Evolutionary conservation across 2,888 invertebrate species (phyloP), one percentile per base, ranked within the genome.

Genomic region (Heliconius cydno): DNA sequence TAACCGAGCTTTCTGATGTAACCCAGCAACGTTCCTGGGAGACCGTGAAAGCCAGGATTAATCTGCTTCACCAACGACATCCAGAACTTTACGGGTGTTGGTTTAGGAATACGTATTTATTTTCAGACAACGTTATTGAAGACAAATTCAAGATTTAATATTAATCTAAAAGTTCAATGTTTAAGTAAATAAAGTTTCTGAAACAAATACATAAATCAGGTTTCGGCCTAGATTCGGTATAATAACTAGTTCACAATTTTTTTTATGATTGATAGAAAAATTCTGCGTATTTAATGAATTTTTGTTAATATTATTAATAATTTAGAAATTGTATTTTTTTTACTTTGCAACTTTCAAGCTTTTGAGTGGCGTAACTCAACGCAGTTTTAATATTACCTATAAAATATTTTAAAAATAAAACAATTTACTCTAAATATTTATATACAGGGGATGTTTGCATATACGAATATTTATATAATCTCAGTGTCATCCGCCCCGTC

Each of bases 11-110:
- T n/a, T 68, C 38, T 38, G 68, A 68, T 68, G 38, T 38, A 68
- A 68, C n/a, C 68, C 9, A 34, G 34, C 34, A n/a, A 68, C 68
- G 68, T 68, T 34, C 68, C 13, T 10, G 34, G 38, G 34, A 68
- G 68, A 68, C 68, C 68, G 68, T 68, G 68, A 68, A 38, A n/a
- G n/a, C 10, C n/a, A 38, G 38, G 68, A 68, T 38, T 68, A 68
- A 68, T 68, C 68, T 38, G 68, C 68, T 68, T 68, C 12, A 68
- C 38, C 38, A n/a, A 5, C n/a, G 38, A n/a, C 13, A 38, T 68
- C n/a, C 38, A 38, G 10, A 67, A 34, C 68, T n/a, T 68, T n/a
- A n/a, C 13, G 34, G 38, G 34, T 67, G 34, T 22, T 67, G 4
- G 22, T 67, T 67, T 30, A 65, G 28, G 28, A 65, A 7, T 52